Conservation (phyloP, 2,797 vertebrate genomes). For the Coregonus ussuriensis region DNA sequence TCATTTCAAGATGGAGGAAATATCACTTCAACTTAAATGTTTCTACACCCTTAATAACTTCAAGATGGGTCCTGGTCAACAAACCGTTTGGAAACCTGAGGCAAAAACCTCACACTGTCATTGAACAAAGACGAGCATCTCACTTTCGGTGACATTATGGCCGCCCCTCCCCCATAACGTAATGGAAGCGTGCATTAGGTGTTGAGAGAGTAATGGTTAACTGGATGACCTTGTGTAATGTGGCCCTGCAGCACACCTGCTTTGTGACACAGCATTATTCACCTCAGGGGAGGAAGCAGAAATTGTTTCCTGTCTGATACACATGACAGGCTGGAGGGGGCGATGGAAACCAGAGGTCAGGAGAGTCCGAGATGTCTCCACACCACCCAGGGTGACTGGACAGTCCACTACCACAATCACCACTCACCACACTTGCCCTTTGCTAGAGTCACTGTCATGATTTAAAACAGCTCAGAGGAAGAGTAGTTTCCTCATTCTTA, state of each 20-base stretch:
- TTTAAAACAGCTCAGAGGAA: neutral
- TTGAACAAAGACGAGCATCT: neutral
- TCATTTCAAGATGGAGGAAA: slow-evolving; percentile 41
- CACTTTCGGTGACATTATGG: neutral
- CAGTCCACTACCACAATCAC: neutral
- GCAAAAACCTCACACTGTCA: slow-evolving; percentile 1
- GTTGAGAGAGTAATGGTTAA: slow-evolving; percentile 6
- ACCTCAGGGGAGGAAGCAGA: neutral
- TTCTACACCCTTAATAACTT: slow-evolving; percentile 30
- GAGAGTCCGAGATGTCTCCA: slow-evolving; percentile 33
- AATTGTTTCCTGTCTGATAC: slow-evolving; percentile 24
- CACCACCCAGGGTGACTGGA: neutral
- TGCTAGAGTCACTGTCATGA: neutral
- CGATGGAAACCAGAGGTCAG: neutral
- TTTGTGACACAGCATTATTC: slow-evolving; percentile 6
- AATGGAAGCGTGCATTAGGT: neutral
- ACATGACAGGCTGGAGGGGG: neutral
- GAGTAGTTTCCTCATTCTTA: neutral
- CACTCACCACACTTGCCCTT: neutral
- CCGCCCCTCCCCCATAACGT: neutral
- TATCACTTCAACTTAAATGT: slow-evolving; percentile 27
- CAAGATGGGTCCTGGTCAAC: slow-evolving; percentile 27
- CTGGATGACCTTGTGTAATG: neutral
- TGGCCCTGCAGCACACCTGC: slow-evolving; percentile 5
- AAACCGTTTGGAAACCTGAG: neutral